Evolutionary conservation across 2,113 vertebrate genomes (phyloP), one percentile per base, ranked within the genome.

Genomic region (Malaclemys terrapin): DNA sequence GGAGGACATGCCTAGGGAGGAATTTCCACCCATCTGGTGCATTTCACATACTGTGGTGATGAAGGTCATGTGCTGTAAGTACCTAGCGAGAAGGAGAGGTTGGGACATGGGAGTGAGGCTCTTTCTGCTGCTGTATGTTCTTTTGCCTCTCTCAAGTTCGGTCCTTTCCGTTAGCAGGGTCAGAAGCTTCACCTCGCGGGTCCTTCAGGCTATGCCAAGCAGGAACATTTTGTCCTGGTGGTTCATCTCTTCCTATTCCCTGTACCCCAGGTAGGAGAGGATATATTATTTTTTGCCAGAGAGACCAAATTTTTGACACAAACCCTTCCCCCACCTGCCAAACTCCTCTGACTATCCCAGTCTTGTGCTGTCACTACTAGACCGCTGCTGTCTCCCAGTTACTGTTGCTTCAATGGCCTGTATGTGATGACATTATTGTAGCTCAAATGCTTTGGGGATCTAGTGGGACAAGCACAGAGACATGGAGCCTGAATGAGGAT

Each of bases 191-290:
- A 65, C 9, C 84, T 79, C 84, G 81, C 82, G 92, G 54, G 57
- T 80, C 91, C 53, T 3, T 29, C 84, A 92, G 91, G 7, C 27
- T 94, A 86, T 98, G 97, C 76, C 96, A 94, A 2, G 88, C 94
- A 56, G 98, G 97, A 80, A 95, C 94, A 3, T 98, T 97, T 86
- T 98, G 98, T 88, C 98, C 97, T 62, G 85, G 89, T 69, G 98
- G 97, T 0, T 97, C 97, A 25, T 80, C 91, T 59, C 27, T 97
- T 76, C 97, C 98, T n/a, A 80, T 95, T 76, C 95, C 86, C 38
- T 98, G 98, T 89, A 89, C 95, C 82, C 94, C 98, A 97, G 98
- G 97, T 98, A 96, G 38, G 89, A 76, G 57, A 57, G 69, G 25
- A 6, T 22, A 2, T 22, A 11, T 29, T n/a, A 47, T 16, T 49